These are phyloP conservation scores for Oreonectes daqikongensis DNA, from an alignment of 2,797 vertebrate genomes.

Conservation along the genomic window DNA sequence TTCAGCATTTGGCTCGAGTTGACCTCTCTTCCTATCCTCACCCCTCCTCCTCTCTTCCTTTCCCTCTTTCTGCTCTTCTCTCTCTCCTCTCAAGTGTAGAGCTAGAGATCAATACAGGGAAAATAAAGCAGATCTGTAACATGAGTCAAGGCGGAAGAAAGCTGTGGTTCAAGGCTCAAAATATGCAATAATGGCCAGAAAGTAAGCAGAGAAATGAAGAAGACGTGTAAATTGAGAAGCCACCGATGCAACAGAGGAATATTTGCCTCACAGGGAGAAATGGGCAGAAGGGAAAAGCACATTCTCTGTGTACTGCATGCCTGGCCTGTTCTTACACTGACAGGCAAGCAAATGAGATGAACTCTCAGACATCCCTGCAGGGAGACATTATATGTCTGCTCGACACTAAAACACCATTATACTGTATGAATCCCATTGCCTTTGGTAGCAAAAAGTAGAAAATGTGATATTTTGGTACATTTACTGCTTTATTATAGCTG, in stretches of 20 bases:
- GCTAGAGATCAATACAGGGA: conserved; percentile 18
- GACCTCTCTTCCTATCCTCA: not conserved
- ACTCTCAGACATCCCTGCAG: conserved; percentile 14
- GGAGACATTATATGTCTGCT: conserved; percentile 31
- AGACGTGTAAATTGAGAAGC: conserved; percentile 33
- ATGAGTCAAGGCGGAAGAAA: conserved; percentile 33
- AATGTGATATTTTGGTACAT: conserved; percentile 17
- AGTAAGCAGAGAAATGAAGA: conserved; percentile 26
- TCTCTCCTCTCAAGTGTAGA: not conserved
- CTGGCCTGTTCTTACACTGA: conserved; percentile 11
- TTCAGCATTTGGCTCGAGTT: not conserved
- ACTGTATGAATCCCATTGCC: conserved; percentile 13
- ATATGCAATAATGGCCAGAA: conserved; percentile 25
- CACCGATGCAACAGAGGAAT: not conserved
- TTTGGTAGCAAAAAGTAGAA: conserved; percentile 5
- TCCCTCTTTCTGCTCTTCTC: not conserved
- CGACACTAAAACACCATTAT: conserved; percentile 14
- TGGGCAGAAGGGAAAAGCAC: not conserved
- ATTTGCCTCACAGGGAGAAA: conserved; percentile 10
- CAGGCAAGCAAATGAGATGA: conserved; percentile 31
- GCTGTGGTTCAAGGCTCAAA: conserved; percentile 8
- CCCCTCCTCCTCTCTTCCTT: not conserved
- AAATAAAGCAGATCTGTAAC: conserved; percentile 20
- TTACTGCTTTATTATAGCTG: not conserved
- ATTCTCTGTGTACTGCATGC: not conserved